Evolutionary conservation across 2,888 invertebrate species (phyloP), one percentile per base, ranked within the genome.

Genomic region (Rhyacophila evoluta): DNA sequence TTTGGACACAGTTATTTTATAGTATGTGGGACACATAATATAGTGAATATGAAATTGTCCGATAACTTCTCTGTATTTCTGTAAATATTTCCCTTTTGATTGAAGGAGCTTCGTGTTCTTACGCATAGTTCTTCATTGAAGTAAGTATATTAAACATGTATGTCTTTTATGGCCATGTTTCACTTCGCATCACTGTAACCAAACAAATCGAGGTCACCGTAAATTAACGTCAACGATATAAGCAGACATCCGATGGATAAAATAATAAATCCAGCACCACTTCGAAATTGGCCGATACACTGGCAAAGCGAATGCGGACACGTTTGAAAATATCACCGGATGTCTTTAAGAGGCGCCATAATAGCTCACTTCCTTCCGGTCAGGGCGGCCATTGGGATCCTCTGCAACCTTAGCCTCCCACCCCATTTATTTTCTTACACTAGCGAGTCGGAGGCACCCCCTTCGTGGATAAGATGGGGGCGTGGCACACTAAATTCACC

Each of bases 341-440:
- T 39, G 75, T 79, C 74, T 77, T 79, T 55, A 71, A 74, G 70
- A 73, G 76, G 28, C 29, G 37, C 76, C 27, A 72, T 79, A 77
- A 79, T 77, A 77, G 79, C 77, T 71, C 15, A 41, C 79, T 80
- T 80, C 79, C 79, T 80, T 80, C 79, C 79, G 77, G 77, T 29
- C 73, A 41, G 74, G 41, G 28, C 74, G 74, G 67, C 41, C 33
- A 74, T 69, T 76, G 76, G 75, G 27, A 28, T 37, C 38, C 37
- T 28, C 27, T 39, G 25, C 38, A 75, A 75, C 75, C 75, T 68
- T 55, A 19, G 28, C 27, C 37, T 74, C 67, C 74, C 74, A 15
- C 74, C 69, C 37, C 74, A 67, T 67, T 27, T 27, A 37, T 55
- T 19, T 25, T 72, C 10, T 72, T 72, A 39, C 70, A 36, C 33